Evolutionary conservation across 2,888 invertebrate species (phyloP).

Genomic region (Gymnoscelis rufifasciata): DNA sequence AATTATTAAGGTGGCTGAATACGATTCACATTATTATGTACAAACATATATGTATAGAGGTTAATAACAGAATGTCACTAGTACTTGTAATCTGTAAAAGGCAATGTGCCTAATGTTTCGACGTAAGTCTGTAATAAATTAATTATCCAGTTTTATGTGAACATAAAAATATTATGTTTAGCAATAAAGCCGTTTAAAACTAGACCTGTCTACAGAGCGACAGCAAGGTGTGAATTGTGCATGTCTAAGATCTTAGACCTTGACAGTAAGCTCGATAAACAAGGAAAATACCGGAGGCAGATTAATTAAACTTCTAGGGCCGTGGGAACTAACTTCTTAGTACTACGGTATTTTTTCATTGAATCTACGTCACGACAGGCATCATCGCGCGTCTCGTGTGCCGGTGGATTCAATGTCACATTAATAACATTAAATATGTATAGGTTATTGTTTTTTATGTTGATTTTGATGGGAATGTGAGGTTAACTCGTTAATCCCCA

Average conservation of each 20-base stretch:
- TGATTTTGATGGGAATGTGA: constrained; percentile 6
- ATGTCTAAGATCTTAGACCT: neutral
- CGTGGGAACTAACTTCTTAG: constrained; percentile 51
- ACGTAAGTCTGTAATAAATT: too few species aligned
- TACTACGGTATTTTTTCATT: constrained; percentile 41
- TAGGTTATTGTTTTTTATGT: constrained; percentile 2
- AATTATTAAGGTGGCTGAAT: too few species aligned
- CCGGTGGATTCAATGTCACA: constrained; percentile 9
- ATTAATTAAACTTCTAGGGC: constrained; percentile 37
- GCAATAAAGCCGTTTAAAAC: too few species aligned
- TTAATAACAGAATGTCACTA: too few species aligned
- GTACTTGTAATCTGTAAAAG: too few species aligned
- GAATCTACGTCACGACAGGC: constrained; percentile 35
- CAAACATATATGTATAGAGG: too few species aligned
- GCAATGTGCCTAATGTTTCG: too few species aligned
- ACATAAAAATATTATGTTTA: too few species aligned
- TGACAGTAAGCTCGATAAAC: constrained; percentile 11
- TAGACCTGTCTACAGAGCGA: too few species aligned
- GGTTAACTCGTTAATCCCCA: constrained; percentile 2
- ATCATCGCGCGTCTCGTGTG: constrained; percentile 14
- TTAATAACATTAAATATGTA: neutral
- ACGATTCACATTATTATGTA: too few species aligned
- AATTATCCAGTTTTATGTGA: too few species aligned
- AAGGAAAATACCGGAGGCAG: constrained; percentile 25
- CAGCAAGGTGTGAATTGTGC: neutral